Evolutionary conservation across 1,140 invertebrate genomes (phyloP), one percentile per base, ranked within the genome.

Genomic region (Linepithema humile): DNA sequence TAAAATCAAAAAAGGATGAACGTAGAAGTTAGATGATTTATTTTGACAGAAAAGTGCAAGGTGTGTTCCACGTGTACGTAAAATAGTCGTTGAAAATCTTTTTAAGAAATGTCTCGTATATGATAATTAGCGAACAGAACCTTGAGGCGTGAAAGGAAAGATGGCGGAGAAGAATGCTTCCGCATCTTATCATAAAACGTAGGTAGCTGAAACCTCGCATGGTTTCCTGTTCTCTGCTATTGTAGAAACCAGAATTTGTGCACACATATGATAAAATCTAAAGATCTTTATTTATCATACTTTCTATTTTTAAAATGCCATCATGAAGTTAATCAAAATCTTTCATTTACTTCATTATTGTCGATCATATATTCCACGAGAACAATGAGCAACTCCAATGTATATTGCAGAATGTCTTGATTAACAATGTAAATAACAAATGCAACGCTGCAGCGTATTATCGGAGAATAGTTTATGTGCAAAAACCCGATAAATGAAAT

Each of bases 61-160:
- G 23, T 32, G 3, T 50, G 40, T 35, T 75, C 38, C 29, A 43
- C 17, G 26, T 48, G 7, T 17, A 29, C 26, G 10, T 15, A 20
- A 5, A 15, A 23, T 29, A 70, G 12, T 29, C 23, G 60, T 53
- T 69, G 35, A 69, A 64, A n/a, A 83, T 83, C 48, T 64, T 64
- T 74, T 55, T 32, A 7, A 62, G 35, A 62, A 83, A n/a, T 75
- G 43, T 62, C 43, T 64, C 72, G 78, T 77, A 77, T 90, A 90
- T 91, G 88, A 89, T 90, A 91, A 91, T 90, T 50, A 75, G 78
- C 64, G 20, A 62, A 48, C 50, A 38, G 83, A 84, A 85, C 88
- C 90, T 91, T 91, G 88, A 64, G 35, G 64, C 48, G 90, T 90
- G 90, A 91, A 91, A 91, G 88, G 90, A 84, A 88, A 88, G 83